Conservation (phyloP, 2,797 vertebrate genomes). For the Cuculus canorus region DNA sequence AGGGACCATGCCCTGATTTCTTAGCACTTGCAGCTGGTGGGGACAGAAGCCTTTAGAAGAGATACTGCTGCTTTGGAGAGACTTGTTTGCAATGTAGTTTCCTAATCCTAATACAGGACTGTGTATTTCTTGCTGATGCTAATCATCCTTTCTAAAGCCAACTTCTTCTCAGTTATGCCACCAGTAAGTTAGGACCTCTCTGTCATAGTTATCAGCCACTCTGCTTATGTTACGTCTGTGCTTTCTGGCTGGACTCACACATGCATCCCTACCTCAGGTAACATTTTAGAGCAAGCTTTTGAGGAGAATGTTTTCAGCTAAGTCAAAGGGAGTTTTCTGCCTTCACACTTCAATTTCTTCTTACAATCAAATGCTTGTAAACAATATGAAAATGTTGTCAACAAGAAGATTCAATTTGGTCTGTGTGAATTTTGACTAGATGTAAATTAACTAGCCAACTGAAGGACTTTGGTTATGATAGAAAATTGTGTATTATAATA, state of each 20-base stretch:
- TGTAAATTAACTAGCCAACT: not conserved
- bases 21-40: not conserved
- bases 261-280: not conserved
- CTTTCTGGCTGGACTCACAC: not conserved
- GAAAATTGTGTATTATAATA: not conserved
- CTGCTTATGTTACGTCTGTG: not conserved
- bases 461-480: not conserved
- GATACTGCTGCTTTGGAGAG: not conserved
- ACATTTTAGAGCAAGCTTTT: not conserved
- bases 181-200: not conserved
- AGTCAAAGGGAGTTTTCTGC: not conserved
- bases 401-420: not conserved
- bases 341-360: not conserved
- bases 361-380: not conserved
- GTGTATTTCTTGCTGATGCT: not conserved
- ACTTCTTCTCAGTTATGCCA: not conserved
- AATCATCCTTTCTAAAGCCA: not conserved
- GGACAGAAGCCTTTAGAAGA: not conserved
- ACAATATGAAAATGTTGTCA: not conserved
- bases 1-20: not conserved
- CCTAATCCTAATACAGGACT: not conserved
- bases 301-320: not conserved
- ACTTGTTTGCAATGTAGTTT: not conserved
- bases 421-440: not conserved
- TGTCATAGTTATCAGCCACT: not conserved